Base-by-base conservation (phyloP, 2,888 invertebrate genomes). In the Lepidonotus clava region DNA sequence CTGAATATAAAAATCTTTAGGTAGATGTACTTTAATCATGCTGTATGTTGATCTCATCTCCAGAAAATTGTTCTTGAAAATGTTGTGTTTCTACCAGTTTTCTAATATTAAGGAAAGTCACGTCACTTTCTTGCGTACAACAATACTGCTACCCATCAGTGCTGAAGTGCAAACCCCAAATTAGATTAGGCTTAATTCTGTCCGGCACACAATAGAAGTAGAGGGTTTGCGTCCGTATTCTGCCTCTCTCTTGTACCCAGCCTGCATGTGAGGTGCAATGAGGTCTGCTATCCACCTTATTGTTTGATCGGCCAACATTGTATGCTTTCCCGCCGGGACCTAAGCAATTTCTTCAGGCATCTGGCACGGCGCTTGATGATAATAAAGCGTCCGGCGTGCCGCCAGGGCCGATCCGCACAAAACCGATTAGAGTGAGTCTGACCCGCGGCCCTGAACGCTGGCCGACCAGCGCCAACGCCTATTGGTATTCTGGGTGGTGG, bases 271-370 rank as follows among this genome's bases (percentile, higher is more conserved):
- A 61, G 24, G 28, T 24, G 21, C 28, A 61, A 61, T 61, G 24
- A 61, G 61, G 61, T 14, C 24, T 28, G 61, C 1, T 32, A 28
- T 1, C n/a, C 61, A 28, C 61, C 61, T 24, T 61, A 28, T 61
- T 61, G 61, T 61, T 61, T 28, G 61, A 61, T 61, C 61, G 28
- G 56, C 1, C 61, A 11, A 61, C 61, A 61, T 61, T 61, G 61
- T 46, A 18, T 61, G 28, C 61, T 32, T 11, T 14, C 61, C 61
- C 61, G 28, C 2, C n/a, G 61, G 61, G 28, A 24, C 61, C 61
- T 32, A 1, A n/a, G 61, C 61, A 61, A 61, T 61, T 61, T 24
- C 61, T 61, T 4, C 61, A 18, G 24, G 61, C 61, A 61, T 61
- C 24, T 61, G 61, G 61, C 61, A 61, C 61, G 28, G 11, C 11